Evolutionary conservation across 1,140 invertebrate species (phyloP).

Genomic region (Zaprionus africanus): DNA sequence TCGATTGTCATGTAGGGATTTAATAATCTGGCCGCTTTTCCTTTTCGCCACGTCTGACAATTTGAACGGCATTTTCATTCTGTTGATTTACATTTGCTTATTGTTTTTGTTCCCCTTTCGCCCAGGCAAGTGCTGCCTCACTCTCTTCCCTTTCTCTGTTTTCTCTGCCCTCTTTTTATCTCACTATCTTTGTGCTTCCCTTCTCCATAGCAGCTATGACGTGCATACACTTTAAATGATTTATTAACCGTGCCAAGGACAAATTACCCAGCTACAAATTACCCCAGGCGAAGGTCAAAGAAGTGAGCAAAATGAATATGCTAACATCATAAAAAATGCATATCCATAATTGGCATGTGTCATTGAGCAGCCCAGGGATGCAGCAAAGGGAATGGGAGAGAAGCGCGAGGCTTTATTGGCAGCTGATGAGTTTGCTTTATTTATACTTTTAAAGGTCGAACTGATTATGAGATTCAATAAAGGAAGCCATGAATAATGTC

Average conservation of each 20-base stretch:
- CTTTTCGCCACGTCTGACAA: slow-evolving; percentile 44
- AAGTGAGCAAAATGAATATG: slow-evolving; percentile 26
- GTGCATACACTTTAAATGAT: slow-evolving; percentile 58
- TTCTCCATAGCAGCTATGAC: slow-evolving; percentile 39
- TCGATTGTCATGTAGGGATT: slow-evolving; percentile 71
- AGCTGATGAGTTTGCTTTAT: background rate
- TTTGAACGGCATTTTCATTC: slow-evolving; percentile 57
- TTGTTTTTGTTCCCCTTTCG: slow-evolving; percentile 34
- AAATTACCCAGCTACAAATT: slow-evolving; percentile 27
- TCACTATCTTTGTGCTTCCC: background rate
- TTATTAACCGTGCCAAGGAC: slow-evolving; percentile 54
- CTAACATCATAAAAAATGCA: slow-evolving; percentile 63
- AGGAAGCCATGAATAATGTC: background rate
- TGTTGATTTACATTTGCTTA: slow-evolving; percentile 69
- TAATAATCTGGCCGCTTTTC: slow-evolving; percentile 66
- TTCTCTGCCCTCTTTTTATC: background rate
- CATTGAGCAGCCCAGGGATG: slow-evolving; percentile 13
- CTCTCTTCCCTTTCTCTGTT: too few species aligned
- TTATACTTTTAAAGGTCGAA: background rate
- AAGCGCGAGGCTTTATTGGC: background rate
- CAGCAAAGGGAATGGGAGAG: background rate
- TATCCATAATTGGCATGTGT: slow-evolving; percentile 55
- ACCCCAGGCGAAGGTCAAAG: slow-evolving; percentile 30
- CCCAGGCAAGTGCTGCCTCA: background rate
- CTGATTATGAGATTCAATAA: background rate